phyloP scores from a whole-genome alignment of 2,888 invertebrate species.

The Coecobrya sp. region DNA sequence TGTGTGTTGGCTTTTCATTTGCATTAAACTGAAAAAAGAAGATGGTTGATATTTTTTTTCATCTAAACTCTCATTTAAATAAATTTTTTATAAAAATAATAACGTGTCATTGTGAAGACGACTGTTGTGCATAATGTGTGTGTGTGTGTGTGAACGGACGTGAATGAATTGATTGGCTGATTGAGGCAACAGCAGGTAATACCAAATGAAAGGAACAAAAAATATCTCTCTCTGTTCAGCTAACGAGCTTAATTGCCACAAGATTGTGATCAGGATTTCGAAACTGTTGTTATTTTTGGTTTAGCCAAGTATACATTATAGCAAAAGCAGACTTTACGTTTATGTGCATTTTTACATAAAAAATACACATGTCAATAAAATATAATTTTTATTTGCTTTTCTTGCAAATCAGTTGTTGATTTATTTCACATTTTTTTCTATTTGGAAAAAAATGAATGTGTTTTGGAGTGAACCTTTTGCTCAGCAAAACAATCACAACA shows the following conservation, averaged over 20 bases:
- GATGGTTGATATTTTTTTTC: slow-evolving; percentile 3
- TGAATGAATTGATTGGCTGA: slow-evolving; percentile 26
- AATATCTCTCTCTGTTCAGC: neutral
- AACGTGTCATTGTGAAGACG: neutral
- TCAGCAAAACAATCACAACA: too few relatives aligned
- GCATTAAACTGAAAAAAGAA: neutral
- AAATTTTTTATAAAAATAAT: neutral
- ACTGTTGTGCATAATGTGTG: neutral
- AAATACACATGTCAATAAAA: slow-evolving; percentile 18
- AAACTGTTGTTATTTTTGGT: neutral
- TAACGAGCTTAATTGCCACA: slow-evolving; percentile 54
- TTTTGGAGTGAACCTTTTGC: neutral
- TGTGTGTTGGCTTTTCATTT: neutral
- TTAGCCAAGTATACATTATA: neutral
- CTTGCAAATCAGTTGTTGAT: slow-evolving; percentile 20
- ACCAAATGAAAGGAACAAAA: neutral
- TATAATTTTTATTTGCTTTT: slow-evolving; percentile 40
- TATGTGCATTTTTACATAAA: neutral
- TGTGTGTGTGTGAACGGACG: neutral
- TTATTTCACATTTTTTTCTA: neutral
- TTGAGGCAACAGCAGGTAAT: neutral
- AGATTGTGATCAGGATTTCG: slow-evolving; percentile 27
- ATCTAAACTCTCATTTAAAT: neutral
- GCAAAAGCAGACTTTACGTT: neutral
- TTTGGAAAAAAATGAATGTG: neutral